Base-by-base conservation (phyloP, 2,888 invertebrate genomes). In the Nomada lathburiana region DNA sequence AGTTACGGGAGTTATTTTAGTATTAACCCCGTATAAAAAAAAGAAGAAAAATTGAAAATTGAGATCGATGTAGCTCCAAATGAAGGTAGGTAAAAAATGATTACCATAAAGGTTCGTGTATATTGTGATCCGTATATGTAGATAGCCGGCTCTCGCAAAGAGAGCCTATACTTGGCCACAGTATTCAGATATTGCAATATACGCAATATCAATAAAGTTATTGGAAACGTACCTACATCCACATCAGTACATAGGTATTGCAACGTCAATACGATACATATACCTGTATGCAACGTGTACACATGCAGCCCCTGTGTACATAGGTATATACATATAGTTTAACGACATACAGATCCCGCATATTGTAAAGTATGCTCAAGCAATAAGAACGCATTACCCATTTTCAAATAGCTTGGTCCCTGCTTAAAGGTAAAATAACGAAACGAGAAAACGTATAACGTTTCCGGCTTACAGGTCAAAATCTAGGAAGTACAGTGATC, bases 201-300 rank as follows among this genome's bases (percentile, higher is more conserved):
- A 75, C 75, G 69, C 69, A 77, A 73, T 83, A 83, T 74, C 84
- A 81, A 85, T 83, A 73, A 80, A 64, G 76, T 62, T 72, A 86
- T 81, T 71, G 76, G 73, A 72, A 78, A 73, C 26, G 50, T 78
- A 52, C 13, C 52, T 29, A 70, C 55, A 36, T 36, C 7, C 5
- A 65, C 53, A 62, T 76, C 79, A 20, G 50, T 64, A 68, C 68
- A 36, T 42, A 47, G 68, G 36, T 60, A 72, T 65, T 55, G 52
- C 20, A 10, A 29, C 74, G 26, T 62, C 55, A 57, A 69, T 79
- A 65, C 26, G 60, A 77, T 53, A 77, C 55, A n/a, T 13, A 74
- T 53, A 77, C 55, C 23, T 13, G 18, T 36, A 55, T 18, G 52
- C 44, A 23, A 13, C 60, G 42, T 9, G n/a, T 7, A 20, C 44